Evolutionary conservation across 2,113 vertebrate species (phyloP).

Genomic region (Hippolais icterina): DNA sequence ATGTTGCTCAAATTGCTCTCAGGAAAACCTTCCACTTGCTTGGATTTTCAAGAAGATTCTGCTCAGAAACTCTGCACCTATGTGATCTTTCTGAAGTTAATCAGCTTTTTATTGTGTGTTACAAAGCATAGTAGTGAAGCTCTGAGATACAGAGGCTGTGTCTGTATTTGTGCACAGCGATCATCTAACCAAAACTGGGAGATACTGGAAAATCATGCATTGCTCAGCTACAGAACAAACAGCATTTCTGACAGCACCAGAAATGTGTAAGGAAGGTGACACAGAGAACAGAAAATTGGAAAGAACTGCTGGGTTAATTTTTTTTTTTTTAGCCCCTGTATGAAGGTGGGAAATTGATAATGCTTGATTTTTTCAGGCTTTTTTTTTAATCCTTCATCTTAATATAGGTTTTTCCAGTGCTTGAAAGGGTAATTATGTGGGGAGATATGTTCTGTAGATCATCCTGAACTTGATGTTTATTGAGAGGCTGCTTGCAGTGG

Average conservation of each 20-base stretch:
- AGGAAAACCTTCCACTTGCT: background rate
- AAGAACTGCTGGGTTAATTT: background rate
- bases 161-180: background rate
- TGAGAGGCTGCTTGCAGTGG: background rate
- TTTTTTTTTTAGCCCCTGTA: background rate
- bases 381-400: background rate
- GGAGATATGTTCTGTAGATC: background rate
- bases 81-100: background rate
- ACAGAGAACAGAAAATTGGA: background rate
- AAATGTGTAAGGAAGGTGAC: background rate
- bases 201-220: background rate
- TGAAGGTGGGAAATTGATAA: background rate
- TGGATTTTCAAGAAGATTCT: background rate
- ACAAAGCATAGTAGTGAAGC: background rate
- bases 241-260: background rate
- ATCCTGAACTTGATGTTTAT: background rate
- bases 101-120: background rate
- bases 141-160: background rate
- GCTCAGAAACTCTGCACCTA: background rate
- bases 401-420: background rate
- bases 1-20: background rate
- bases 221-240: background rate
- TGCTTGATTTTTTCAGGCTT: background rate
- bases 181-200: background rate
- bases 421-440: background rate